A percentile compares a stretch with the other conserved stretches of the same genome.
Conservation (phyloP, 2,113 vertebrate genomes). For the Heliornis fulica region DNA sequence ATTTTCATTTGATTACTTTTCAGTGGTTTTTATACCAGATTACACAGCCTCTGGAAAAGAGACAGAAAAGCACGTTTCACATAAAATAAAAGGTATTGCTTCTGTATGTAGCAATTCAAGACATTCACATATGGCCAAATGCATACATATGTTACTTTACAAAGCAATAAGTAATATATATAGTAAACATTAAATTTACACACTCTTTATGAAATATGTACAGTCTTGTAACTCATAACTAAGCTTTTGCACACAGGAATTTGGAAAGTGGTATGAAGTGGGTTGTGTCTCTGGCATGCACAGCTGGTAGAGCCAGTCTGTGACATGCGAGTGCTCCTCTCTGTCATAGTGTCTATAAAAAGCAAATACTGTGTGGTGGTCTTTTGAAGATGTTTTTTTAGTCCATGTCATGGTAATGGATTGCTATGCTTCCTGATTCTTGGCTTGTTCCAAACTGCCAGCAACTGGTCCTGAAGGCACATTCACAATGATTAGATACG, state of each 20-base stretch:
- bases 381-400: not conserved
- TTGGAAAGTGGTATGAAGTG: not conserved
- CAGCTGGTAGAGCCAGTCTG: not conserved
- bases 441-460: not conserved
- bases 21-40: slow-evolving; percentile 22
- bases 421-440: not conserved
- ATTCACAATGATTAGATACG: not conserved
- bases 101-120: slow-evolving; percentile 43
- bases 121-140: not conserved
- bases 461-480: not conserved
- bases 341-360: not conserved
- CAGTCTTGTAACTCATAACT: not conserved
- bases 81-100: slow-evolving; percentile 47
- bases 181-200: slow-evolving; percentile 21
- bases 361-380: not conserved
- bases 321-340: not conserved
- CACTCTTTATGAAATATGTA: not conserved
- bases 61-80: slow-evolving; percentile 33
- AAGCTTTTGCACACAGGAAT: not conserved
- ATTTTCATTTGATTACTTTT: slow-evolving; percentile 7
- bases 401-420: not conserved
- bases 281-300: not conserved
- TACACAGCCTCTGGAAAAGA: slow-evolving; percentile 42
- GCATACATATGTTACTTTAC: slow-evolving; percentile 41
- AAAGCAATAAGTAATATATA: slow-evolving; percentile 56